phyloP scores from a whole-genome alignment of 2,797 vertebrate species.

The Orestias chungarensis region DNA sequence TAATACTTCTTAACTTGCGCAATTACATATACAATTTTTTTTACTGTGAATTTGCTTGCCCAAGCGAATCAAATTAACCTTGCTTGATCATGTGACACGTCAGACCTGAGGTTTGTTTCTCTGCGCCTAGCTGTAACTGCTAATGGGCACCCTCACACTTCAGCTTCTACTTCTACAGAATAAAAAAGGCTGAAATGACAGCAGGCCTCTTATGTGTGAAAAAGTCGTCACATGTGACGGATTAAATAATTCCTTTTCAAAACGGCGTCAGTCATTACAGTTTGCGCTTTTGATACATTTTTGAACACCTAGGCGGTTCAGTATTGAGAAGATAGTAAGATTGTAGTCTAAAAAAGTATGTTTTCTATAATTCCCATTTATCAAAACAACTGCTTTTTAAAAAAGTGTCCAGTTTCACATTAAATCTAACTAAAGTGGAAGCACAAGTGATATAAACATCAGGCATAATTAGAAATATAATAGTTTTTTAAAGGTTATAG shows the following conservation, averaged over 20 bases:
- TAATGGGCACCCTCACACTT: background rate
- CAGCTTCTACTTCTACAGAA: background rate
- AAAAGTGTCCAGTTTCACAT: too few species aligned
- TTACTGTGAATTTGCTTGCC: background rate
- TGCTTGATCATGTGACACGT: background rate
- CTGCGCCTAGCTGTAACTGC: background rate
- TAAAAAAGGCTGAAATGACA: background rate
- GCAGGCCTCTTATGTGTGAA: background rate
- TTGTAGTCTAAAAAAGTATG: too few species aligned
- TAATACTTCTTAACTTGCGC: background rate
- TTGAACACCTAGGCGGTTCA: background rate
- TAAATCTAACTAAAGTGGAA: too few species aligned
- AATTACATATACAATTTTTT: background rate
- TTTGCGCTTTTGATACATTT: background rate
- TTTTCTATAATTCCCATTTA: too few species aligned
- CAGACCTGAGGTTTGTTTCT: accelerated
- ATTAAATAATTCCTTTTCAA: background rate
- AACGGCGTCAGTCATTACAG: background rate
- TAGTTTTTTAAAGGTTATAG: too few species aligned
- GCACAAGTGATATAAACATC: too few species aligned
- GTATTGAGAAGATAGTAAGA: background rate
- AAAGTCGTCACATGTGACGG: too few species aligned
- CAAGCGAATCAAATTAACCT: background rate
- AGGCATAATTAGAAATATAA: too few species aligned
- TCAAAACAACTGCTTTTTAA: too few species aligned